Evolutionary conservation across 1,140 invertebrate genomes (phyloP), one percentile per base, ranked within the genome.

Genomic region (Drosophila baimaii): DNA sequence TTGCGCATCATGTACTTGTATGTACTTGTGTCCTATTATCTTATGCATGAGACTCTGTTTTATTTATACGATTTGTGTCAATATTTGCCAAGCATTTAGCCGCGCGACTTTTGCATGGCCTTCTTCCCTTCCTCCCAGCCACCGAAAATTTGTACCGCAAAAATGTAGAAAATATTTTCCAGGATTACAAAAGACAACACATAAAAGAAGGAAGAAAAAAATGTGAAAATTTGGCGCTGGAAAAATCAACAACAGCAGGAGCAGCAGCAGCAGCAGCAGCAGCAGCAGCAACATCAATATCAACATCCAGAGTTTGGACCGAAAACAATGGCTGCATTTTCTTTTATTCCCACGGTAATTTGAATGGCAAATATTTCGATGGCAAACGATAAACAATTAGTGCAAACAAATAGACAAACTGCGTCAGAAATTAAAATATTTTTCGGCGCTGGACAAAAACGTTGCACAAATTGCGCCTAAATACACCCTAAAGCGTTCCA

Each of bases 341-440:
- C 73, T 68, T 59, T 79, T 62, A 84, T 86, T 82, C 76, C 79
- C 83, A 88, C 82, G 82, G 74, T 86, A 86, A 86, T 86, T 86
- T 86, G 65, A 72, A 88, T 82, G 70, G 46, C 71, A 86, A 86
- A 86, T 86, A 86, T 86, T 86, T 86, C 82, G 79, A 86, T 76
- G 74, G 80, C 49, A 79, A 86, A 88, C 82, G 80, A 88, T 86
- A 86, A 86, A 86, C 82, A 86, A 86, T 86, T 86, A 86, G 83
- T 76, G 79, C 65, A 88, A 86, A 88, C 81, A 84, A 83, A 83
- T 79, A 80, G 64, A 64, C 46, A 37, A 43, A 23, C 35, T 66
- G 78, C 58, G 71, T 33, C 19, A 49, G 43, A 74, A 44, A 63
- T 65, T 55, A 25, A 73, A 68, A 54, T 77, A 77, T 77, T 63